Evolutionary conservation across 2,888 invertebrate species (phyloP).

Genomic region (Noctua fimbriata): DNA sequence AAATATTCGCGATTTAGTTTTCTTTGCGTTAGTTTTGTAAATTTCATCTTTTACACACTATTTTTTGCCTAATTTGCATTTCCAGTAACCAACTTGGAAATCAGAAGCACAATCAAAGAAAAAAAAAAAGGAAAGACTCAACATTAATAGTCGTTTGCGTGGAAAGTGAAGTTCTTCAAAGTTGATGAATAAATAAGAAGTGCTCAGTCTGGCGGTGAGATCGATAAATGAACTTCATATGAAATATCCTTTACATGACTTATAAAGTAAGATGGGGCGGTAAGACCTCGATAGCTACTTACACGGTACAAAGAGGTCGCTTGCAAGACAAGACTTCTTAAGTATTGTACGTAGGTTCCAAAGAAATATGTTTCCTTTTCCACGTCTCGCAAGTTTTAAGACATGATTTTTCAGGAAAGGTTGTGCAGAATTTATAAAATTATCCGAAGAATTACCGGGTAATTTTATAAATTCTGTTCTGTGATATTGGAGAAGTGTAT

Average conservation of each 20-base stretch:
- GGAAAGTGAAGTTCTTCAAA: constrained; percentile 69
- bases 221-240: constrained; percentile 70
- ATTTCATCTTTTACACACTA: too few species aligned
- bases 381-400: not conserved
- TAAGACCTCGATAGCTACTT: not conserved
- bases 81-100: not conserved
- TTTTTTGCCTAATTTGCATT: not conserved
- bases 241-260: constrained; percentile 54
- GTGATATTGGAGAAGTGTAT: not conserved
- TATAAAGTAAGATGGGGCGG: constrained; percentile 33
- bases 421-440: too few species aligned
- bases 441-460: too few species aligned
- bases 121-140: constrained; percentile 15
- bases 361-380: not conserved
- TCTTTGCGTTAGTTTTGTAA: not conserved
- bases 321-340: not conserved
- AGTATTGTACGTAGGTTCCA: not conserved
- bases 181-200: constrained; percentile 75
- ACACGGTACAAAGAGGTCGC: not conserved
- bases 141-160: constrained; percentile 51
- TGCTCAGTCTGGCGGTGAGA: constrained; percentile 68
- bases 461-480: not conserved
- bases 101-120: not conserved
- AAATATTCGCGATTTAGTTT: not conserved
- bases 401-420: not conserved